phyloP scores from a whole-genome alignment of 2,888 invertebrate species.

The Zygogramma bicolorata region DNA sequence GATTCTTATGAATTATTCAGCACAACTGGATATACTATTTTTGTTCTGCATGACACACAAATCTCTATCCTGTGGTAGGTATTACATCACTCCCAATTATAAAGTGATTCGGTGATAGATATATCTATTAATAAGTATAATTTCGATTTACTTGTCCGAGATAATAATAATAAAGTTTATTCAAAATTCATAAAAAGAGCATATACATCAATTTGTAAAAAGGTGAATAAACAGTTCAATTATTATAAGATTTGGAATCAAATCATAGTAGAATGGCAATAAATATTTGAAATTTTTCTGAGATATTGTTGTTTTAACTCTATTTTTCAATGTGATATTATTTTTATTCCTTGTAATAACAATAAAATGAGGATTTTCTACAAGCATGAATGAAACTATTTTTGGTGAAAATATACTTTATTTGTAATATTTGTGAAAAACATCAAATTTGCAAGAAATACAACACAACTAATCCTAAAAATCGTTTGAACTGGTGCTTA shows the following conservation, averaged over 20 bases:
- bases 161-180: too few species aligned
- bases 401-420: constrained; percentile 44
- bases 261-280: too few species aligned
- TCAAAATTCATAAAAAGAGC: too few species aligned
- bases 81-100: background rate
- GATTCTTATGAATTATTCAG: background rate
- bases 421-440: constrained; percentile 39
- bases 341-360: background rate
- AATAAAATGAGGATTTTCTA: background rate
- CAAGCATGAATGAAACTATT: background rate
- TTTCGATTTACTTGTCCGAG: too few species aligned
- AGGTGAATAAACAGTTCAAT: too few species aligned
- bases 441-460: constrained; percentile 36
- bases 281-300: too few species aligned
- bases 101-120: background rate
- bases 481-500: constrained; percentile 25
- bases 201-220: too few species aligned
- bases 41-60: background rate
- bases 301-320: too few species aligned
- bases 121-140: too few species aligned
- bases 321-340: too few species aligned
- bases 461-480: constrained; percentile 33
- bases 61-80: too few species aligned
- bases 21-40: background rate
- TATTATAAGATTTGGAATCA: too few species aligned